phyloP scores from a whole-genome alignment of 2,113 vertebrate species.

The Pavo muticus region DNA sequence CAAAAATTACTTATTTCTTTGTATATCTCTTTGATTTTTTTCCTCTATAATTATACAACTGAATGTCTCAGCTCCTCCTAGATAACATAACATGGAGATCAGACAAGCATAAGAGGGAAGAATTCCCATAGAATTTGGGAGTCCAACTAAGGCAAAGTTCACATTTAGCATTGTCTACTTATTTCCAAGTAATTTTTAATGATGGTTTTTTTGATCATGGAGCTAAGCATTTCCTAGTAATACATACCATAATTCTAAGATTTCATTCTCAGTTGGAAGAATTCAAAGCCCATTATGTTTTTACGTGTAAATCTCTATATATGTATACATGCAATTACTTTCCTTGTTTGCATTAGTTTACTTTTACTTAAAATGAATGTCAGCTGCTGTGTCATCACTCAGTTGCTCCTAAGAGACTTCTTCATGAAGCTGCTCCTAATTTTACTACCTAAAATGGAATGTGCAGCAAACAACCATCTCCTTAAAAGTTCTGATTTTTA shows the following conservation, averaged over 20 bases:
- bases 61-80: neutral
- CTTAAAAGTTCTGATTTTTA: neutral
- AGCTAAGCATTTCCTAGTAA: neutral
- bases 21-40: neutral
- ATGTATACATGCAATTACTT: neutral
- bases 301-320: neutral
- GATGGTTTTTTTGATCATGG: neutral
- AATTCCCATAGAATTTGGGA: neutral
- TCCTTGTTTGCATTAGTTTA: neutral
- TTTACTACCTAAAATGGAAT: neutral
- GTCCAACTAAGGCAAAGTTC: neutral
- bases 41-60: neutral
- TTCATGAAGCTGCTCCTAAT: neutral
- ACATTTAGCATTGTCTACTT: neutral
- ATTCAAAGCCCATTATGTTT: neutral
- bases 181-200: neutral
- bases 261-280: neutral
- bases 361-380: neutral
- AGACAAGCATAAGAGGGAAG: neutral
- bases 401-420: neutral
- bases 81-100: neutral
- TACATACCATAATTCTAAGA: rapidly evolving
- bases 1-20: neutral
- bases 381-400: neutral
- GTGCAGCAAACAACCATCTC: neutral